Evolutionary conservation across 2,888 invertebrate species (phyloP), one percentile per base, ranked within the genome.

Genomic region (Dryobotodes eremita): DNA sequence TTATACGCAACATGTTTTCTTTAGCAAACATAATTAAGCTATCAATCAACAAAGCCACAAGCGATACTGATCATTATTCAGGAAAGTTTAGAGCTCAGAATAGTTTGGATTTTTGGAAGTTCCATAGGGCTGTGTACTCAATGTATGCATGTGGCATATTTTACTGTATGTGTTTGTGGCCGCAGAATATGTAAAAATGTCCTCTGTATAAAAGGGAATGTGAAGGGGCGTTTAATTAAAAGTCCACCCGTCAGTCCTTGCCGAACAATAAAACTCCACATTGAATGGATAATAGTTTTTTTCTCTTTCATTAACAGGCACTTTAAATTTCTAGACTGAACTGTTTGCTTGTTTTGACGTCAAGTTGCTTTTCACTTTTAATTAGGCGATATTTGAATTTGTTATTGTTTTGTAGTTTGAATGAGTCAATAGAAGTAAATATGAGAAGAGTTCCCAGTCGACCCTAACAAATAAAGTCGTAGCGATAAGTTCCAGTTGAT

Each of bases 221-320:
- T 93, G 92, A 91, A 94, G 92, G 94, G 94, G 93, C 92, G 93
- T 95, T 95, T 96, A 96, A 96, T 96, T 96, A 96, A 96, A 96
- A 96, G 95, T 94, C 95, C 93, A 94, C 93, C 92, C 92, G 92
- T 83, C 91, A 89, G 93, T 92, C 91, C 93, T 93, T 92, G 89
- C 88, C 89, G 92, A 90, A 95, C 95, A 95, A 95, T 94, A 95
- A 94, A 95, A 93, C 93, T 94, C 92, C 92, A 90, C 92, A 92
- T 92, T 94, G 93, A 94, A 93, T 92, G 90, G 92, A 90, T 92
- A 91, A 93, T 92, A 91, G 92, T 82, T 92, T 42, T 91, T 91
- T 90, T 91, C 88, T 89, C 86, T 90, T 92, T 92, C 86, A 92
- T 91, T 92, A 90, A 86, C 81, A 87, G 88, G 82, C 85, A 86